Base-by-base conservation (phyloP, 1,140 invertebrate species). In the Trichomalopsis sarcophagae region DNA sequence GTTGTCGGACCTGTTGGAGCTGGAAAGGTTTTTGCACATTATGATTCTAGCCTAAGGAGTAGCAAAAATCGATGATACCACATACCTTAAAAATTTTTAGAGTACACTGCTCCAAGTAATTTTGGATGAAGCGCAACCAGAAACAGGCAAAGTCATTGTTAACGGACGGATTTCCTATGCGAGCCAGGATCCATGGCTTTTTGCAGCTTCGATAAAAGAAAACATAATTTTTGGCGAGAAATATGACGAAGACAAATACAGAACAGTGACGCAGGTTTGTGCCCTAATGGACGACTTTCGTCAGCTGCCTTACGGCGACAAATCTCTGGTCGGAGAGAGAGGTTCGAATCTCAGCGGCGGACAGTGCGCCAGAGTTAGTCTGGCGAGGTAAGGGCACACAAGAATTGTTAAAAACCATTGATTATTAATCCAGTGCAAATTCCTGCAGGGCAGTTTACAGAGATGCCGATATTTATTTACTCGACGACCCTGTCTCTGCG, bases 291-390 rank as follows among this genome's bases (percentile, higher is more conserved):
- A 94, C 23, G 98, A 99, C 91, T 96, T 99, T 88, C 94, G 95
- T 40, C 92, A 96, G 33, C 93, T 97, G 71, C 95, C 96, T n/a
- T 94, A 96, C 87, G 96, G 96, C 10, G 98, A 99, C 90, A 95
- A 96, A 88, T 99, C 98, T 1, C 94, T 98, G 71, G 97, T 99
- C 7, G 98, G 98, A 1, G 95, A 96, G 85, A 94, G 97, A 86
- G 98, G 98, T 44, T 95, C 97, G 14, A 95, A 94, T 84, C 93
- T 97, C 2, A 98, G 97, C 91, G 98, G 98, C 79, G 98, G 98
- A 55, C 98, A 99, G 92, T 96, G 96, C 87, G 98, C 98, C 0
- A 95, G 98, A 88, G 96, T 99, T 2, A 98, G 97, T 88, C 93
- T 98, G 47, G 97, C 97, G 1, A 80, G 85, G 85, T 84, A 75